A percentile compares a stretch with the other conserved stretches of the same genome.
phyloP scores from a whole-genome alignment of 2,888 invertebrate species.

The Phalera bucephala region DNA sequence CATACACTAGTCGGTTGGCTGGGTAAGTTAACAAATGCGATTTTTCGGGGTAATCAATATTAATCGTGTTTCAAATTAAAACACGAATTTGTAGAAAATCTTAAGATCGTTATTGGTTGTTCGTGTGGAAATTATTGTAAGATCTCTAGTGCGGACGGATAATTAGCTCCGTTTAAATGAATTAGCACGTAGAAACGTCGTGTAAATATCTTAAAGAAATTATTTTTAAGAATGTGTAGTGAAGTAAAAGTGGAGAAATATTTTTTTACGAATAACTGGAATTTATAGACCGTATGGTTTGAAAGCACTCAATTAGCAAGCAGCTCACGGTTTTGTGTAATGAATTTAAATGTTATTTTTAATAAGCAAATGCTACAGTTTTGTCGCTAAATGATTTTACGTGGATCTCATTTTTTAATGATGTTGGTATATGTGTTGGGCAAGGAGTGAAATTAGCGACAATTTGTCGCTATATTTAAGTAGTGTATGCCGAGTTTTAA shows the following conservation, averaged over 20 bases:
- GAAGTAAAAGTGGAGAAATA: background rate
- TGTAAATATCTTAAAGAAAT: too few relatives aligned
- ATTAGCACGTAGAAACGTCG: too few relatives aligned
- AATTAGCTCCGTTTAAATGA: too few relatives aligned
- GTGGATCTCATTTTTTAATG: slow-evolving; percentile 9
- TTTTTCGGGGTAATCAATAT: background rate
- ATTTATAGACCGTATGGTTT: background rate
- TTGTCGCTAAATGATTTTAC: too few relatives aligned
- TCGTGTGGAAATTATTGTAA: too few relatives aligned
- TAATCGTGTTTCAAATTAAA: background rate
- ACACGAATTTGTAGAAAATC: too few relatives aligned
- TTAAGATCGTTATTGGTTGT: too few relatives aligned
- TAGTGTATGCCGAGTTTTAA: slow-evolving; percentile 29
- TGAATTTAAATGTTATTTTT: too few relatives aligned
- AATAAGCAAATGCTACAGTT: too few relatives aligned
- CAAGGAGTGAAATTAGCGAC: background rate
- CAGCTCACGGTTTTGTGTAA: too few relatives aligned
- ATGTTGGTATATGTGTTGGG: background rate
- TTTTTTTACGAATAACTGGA: background rate
- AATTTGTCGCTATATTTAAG: slow-evolving; percentile 1
- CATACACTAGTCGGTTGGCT: slow-evolving; percentile 25
- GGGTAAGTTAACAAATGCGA: too few relatives aligned
- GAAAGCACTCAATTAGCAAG: background rate
- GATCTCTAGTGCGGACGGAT: too few relatives aligned
- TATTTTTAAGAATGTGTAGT: background rate